These are phyloP conservation scores for Torymus auratus DNA, from an alignment of 2,888 invertebrate species.

Conservation along the genomic window DNA sequence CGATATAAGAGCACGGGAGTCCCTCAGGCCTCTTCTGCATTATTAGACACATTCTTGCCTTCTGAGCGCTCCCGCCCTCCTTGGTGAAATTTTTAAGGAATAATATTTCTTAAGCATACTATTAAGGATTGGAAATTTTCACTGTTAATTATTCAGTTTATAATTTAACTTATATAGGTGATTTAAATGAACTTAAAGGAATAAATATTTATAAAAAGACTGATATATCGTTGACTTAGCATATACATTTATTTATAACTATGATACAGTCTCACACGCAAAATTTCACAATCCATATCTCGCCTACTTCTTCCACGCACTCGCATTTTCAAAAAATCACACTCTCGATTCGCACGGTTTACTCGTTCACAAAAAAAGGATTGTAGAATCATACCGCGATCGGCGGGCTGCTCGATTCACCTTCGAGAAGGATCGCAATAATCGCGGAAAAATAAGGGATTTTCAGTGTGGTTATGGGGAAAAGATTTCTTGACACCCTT, in stretches of 20 bases:
- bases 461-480: too few relatives aligned
- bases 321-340: conserved; percentile 61
- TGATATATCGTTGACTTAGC: conserved; percentile 65
- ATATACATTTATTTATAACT: conserved; percentile 75
- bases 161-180: too few relatives aligned
- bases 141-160: too few relatives aligned
- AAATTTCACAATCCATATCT: conserved; percentile 65
- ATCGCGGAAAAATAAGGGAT: conserved; percentile 1
- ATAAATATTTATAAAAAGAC: not conserved
- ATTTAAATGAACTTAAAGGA: not conserved
- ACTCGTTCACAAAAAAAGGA: conserved; percentile 49
- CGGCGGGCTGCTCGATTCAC: conserved; percentile 67
- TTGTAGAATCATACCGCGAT: conserved; percentile 59
- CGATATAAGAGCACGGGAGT: too few relatives aligned
- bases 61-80: too few relatives aligned
- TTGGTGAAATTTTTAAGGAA: too few relatives aligned
- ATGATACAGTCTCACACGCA: conserved; percentile 74
- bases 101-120: too few relatives aligned
- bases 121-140: too few relatives aligned
- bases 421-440: conserved; percentile 11
- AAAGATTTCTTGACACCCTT: conserved; percentile 10
- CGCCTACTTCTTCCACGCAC: conserved; percentile 64
- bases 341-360: conserved; percentile 55
- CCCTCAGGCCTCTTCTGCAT: too few relatives aligned
- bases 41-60: too few relatives aligned